These are phyloP conservation scores for Melinaea menophilus DNA, from an alignment of 2,888 invertebrate species.

Conservation along the genomic window DNA sequence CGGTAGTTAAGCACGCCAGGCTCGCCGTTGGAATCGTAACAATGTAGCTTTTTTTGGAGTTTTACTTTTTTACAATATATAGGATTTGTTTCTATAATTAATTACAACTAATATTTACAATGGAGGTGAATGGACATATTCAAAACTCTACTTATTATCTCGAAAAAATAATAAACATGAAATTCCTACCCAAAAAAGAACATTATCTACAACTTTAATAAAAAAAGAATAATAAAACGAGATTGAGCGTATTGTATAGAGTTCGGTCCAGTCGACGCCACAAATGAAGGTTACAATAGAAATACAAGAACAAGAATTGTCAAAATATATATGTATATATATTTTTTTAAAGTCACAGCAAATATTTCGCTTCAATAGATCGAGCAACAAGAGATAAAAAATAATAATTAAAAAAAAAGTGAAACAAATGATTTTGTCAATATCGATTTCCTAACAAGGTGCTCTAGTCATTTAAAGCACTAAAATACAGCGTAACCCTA, in stretches of 20 bases:
- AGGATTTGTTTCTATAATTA: constrained; percentile 77
- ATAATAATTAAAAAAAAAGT: background rate
- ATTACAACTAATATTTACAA: constrained; percentile 78
- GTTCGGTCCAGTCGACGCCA: constrained; percentile 13
- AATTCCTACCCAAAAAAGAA: constrained; percentile 74
- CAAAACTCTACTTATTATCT: constrained; percentile 71
- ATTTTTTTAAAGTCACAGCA: constrained; percentile 4
- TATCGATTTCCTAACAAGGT: background rate
- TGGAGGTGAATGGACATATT: constrained; percentile 77
- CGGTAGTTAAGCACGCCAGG: constrained; percentile 57
- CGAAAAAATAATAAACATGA: constrained; percentile 58
- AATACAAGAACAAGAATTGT: background rate
- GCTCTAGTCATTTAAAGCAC: constrained; percentile 2
- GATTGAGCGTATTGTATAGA: constrained; percentile 36
- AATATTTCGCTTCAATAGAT: constrained; percentile 5
- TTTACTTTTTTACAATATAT: constrained; percentile 77
- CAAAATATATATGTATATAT: background rate
- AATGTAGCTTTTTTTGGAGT: constrained; percentile 76
- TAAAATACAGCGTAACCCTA: constrained; percentile 9
- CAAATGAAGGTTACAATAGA: constrained; percentile 9
- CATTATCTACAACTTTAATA: constrained; percentile 74
- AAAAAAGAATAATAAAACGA: constrained; percentile 38
- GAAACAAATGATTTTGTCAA: background rate
- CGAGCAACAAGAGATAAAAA: background rate
- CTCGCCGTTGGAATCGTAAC: constrained; percentile 66